A percentile compares a stretch with the other conserved stretches of the same genome.
phyloP scores from a whole-genome alignment of 2,113 vertebrate species.

The Edolisoma coerulescens region DNA sequence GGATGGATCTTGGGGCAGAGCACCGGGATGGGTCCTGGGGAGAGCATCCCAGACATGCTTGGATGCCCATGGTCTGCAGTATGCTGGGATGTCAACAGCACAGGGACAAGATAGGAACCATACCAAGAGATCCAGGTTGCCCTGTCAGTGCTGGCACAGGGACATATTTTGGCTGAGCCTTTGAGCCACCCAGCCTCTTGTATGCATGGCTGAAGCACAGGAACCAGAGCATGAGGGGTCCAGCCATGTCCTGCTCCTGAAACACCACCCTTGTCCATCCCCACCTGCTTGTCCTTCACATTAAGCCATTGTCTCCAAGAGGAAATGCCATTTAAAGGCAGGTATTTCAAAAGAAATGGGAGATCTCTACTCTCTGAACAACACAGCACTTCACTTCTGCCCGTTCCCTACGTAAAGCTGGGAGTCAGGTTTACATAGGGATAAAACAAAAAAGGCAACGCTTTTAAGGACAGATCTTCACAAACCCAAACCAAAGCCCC shows the following conservation, averaged over 20 bases:
- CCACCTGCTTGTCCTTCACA: background rate
- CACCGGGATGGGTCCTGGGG: background rate
- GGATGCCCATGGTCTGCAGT: background rate
- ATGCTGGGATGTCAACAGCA: background rate
- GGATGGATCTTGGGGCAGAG: background rate
- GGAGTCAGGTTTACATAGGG: constrained; percentile 4
- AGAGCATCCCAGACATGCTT: background rate
- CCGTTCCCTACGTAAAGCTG: background rate
- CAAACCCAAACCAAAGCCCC: constrained; percentile 12
- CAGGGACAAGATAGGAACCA: background rate
- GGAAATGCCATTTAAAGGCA: background rate
- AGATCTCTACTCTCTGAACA: background rate
- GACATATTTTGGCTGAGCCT: background rate
- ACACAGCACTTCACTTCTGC: background rate
- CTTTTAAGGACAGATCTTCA: constrained; percentile 44
- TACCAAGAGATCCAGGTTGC: background rate
- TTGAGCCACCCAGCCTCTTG: background rate
- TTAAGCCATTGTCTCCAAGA: background rate
- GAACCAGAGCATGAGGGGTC: background rate
- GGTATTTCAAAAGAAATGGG: background rate
- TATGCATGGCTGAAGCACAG: background rate
- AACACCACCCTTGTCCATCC: background rate
- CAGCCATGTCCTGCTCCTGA: background rate
- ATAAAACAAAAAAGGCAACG: background rate
- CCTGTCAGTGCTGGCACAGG: background rate